phyloP scores from a whole-genome alignment of 2,888 invertebrate species.

The Pristionchus maxplancki region DNA sequence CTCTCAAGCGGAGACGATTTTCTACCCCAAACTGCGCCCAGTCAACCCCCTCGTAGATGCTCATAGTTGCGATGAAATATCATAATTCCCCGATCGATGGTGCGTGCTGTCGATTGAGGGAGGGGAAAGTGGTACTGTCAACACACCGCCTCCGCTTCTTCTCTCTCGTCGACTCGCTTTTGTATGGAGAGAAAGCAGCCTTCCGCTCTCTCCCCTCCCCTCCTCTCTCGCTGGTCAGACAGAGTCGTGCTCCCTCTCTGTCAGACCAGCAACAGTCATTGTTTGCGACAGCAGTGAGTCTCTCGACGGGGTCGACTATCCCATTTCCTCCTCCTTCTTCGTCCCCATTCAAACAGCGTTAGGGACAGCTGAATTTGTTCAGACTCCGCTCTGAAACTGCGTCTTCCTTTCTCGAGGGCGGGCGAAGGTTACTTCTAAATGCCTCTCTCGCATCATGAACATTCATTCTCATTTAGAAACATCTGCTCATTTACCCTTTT shows the following conservation, averaged over 20 bases:
- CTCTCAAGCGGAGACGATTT: conserved; percentile 28
- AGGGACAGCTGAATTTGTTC: conserved; percentile 29
- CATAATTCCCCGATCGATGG: conserved; percentile 19
- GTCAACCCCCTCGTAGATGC: background rate
- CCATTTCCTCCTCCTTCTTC: background rate
- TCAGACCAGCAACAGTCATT: background rate
- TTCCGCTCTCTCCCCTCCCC: background rate
- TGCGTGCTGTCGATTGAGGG: background rate
- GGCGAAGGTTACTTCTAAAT: background rate
- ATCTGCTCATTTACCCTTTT: background rate
- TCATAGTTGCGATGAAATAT: background rate
- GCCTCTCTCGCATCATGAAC: background rate
- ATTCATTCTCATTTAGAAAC: background rate
- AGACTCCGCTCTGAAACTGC: background rate
- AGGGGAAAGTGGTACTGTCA: conserved; percentile 16
- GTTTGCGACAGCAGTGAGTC: background rate
- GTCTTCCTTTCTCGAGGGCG: background rate
- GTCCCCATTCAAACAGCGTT: background rate
- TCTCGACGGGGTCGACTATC: background rate
- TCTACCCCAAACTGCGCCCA: background rate
- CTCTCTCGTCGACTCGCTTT: background rate
- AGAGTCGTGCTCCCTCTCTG: background rate
- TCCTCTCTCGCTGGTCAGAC: background rate
- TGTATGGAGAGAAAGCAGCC: background rate
- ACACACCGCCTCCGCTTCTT: background rate